Base-by-base conservation (phyloP, 2,113 vertebrate genomes). In the Guaruba guarouba region DNA sequence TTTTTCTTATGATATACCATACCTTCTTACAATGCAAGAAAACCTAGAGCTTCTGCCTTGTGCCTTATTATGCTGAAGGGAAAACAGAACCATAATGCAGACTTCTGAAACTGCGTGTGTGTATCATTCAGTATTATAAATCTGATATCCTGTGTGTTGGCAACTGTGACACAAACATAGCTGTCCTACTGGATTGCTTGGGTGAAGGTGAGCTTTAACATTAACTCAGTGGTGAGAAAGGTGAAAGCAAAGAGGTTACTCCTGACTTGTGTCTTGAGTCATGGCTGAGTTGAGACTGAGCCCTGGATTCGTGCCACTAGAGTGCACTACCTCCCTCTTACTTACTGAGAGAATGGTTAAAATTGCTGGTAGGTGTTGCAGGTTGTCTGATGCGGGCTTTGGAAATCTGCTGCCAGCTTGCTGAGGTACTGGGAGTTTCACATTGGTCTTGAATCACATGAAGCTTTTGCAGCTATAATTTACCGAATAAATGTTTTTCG, bases 241-340 rank as follows among this genome's bases (percentile, higher is more conserved):
- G 13, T 85, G 41, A 80, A 69, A 77, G 64, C 31, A 39, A 9
- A 78, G 51, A 52, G 43, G 6, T 6, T 41, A 12, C 37, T 59
- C 13, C 15, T 66, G 61, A 23, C 17, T 73, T 44, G 15, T 43
- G 31, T 55, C 27, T 29, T 27, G 57, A 69, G 5, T 79, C 37
- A 18, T 86, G 76, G 23, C 54, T 54, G 70, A 87, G 7, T 10
- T 71, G 67, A 74, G 59, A 33, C 8, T n/a, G 37, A 48, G 31
- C 37, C 71, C 28, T 27, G 69, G 44, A 44, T 35, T 94, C 3
- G 0, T 96, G 88, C 93, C 88, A 25, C 90, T 96, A 82, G 91
- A 76, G 90, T 94, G 88, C 92, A 96, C 81, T 89, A 20, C 79
- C 92, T 89, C 79, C 69, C 77, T 93, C 78, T 64, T 49, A 46